Percentiles rank a stretch among this genome's conserved stretches.
phyloP scores from a whole-genome alignment of 2,888 invertebrate species.

The Hydroisotoma schaefferi region DNA sequence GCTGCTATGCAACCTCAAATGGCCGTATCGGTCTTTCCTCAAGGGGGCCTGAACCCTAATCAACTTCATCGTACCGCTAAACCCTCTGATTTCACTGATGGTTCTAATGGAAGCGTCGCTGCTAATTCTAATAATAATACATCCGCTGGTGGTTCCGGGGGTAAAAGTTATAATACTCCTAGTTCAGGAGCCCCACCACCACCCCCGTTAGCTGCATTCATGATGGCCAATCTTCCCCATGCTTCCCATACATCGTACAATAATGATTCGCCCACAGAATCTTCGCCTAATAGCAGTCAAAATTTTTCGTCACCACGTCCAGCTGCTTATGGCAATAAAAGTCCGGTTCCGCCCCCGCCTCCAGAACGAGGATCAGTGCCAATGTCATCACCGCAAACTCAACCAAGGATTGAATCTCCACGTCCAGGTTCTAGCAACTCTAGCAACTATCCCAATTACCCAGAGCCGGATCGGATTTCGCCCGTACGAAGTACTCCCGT shows the following conservation, averaged over 20 bases:
- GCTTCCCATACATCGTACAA: not conserved
- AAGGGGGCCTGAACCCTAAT: constrained; percentile 38
- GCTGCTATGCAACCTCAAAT: constrained; percentile 63
- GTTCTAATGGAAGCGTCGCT: not conserved
- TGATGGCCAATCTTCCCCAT: not conserved
- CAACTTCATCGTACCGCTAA: constrained; percentile 1
- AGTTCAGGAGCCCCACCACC: constrained; percentile 13
- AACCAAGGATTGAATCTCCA: too few relatives aligned
- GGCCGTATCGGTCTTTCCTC: constrained; percentile 63
- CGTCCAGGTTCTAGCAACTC: constrained; percentile 16
- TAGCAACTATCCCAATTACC: too few relatives aligned
- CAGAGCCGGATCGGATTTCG: not conserved
- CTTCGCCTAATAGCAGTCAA: constrained; percentile 3
- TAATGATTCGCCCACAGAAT: too few relatives aligned
- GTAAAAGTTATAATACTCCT: not conserved
- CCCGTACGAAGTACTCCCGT: not conserved
- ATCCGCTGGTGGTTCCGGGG: not conserved
- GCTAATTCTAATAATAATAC: not conserved
- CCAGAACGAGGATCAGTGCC: constrained; percentile 50
- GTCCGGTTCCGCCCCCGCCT: constrained; percentile 50
- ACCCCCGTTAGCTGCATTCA: constrained; percentile 1
- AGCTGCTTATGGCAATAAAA: too few relatives aligned
- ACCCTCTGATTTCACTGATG: constrained; percentile 2
- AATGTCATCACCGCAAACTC: constrained; percentile 24
- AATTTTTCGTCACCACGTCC: not conserved